These are phyloP conservation scores for Zosterops hypoxanthus DNA, from an alignment of 2,113 vertebrate genomes.

Conservation along the genomic window DNA sequence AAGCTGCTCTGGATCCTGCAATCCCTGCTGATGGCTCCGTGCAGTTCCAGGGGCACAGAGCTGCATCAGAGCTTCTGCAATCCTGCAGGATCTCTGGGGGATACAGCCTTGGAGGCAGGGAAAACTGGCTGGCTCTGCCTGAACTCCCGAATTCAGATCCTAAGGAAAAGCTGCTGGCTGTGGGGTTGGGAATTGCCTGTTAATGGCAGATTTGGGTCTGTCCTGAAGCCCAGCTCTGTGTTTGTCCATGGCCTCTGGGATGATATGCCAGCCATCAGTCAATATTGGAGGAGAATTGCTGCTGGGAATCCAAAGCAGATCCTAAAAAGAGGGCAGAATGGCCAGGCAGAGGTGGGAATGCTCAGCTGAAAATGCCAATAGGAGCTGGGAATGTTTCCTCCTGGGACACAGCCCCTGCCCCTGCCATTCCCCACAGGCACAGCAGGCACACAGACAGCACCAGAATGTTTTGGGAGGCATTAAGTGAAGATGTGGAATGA, in stretches of 20 bases:
- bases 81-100: not conserved
- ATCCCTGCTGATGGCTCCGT: rapidly evolving
- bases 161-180: not conserved
- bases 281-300: not conserved
- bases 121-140: not conserved
- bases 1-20: not conserved
- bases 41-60: not conserved
- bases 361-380: not conserved
- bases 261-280: not conserved
- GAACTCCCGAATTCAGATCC: not conserved
- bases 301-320: not conserved
- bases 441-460: rapidly evolving
- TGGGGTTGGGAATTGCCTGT: not conserved
- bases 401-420: not conserved
- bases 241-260: not conserved
- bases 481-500: not conserved
- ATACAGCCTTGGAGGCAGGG: not conserved
- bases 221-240: not conserved
- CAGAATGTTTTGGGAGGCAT: not conserved
- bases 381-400: not conserved
- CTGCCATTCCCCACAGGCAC: not conserved
- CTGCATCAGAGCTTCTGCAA: not conserved
- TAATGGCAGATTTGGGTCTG: rapidly evolving
- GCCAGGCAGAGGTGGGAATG: not conserved
- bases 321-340: not conserved